A percentile compares a stretch with the other conserved stretches of the same genome.
phyloP scores from a whole-genome alignment of 2,888 invertebrate species.

The Keiferia lycopersicella region DNA sequence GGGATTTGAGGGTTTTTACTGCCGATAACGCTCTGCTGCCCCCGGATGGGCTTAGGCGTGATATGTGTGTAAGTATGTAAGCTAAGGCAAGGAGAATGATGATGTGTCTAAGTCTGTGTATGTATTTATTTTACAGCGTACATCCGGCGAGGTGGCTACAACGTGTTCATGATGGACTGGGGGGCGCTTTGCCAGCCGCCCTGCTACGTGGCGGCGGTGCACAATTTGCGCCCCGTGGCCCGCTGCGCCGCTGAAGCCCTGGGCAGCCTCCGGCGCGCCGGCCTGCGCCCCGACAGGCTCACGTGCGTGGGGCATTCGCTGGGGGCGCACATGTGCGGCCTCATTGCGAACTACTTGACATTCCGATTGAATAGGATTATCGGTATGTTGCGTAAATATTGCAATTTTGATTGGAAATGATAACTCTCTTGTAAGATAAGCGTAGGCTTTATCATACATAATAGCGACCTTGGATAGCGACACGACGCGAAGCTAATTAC shows the following conservation, averaged over 20 bases:
- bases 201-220: conserved; percentile 88
- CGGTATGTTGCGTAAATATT: conserved; percentile 61
- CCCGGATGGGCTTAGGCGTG: too few relatives aligned
- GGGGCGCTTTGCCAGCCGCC: conserved; percentile 85
- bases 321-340: conserved; percentile 89
- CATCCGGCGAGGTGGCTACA: conserved; percentile 86
- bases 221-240: conserved; percentile 87
- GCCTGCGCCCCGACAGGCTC: conserved; percentile 83
- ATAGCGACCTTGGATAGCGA: too few relatives aligned
- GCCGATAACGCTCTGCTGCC: too few relatives aligned
- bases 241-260: conserved; percentile 85
- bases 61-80: too few relatives aligned
- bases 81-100: too few relatives aligned
- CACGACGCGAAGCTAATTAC: too few relatives aligned
- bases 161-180: conserved; percentile 90
- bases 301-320: conserved; percentile 90
- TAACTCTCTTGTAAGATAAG: too few relatives aligned
- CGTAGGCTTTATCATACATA: too few relatives aligned
- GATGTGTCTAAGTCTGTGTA: too few relatives aligned
- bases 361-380: conserved; percentile 88
- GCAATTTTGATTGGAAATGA: too few relatives aligned
- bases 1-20: background rate
- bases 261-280: conserved; percentile 83
- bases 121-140: conserved; percentile 80
- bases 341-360: conserved; percentile 86